phyloP scores from a whole-genome alignment of 2,888 invertebrate genomes.

The Brachylomia viminalis region DNA sequence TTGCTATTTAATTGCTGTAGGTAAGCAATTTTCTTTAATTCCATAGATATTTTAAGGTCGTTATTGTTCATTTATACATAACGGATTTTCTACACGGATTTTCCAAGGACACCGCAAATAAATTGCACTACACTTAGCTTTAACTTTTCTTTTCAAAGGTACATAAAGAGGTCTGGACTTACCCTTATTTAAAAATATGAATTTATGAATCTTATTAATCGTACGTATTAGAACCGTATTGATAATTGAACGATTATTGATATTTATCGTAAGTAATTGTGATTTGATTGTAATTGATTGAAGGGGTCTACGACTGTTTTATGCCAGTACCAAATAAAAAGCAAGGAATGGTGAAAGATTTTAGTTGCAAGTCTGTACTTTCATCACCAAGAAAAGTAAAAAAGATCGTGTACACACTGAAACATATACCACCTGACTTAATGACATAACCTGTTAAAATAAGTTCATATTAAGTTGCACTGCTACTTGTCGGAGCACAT shows the following conservation, averaged over 20 bases:
- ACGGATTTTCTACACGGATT: not conserved
- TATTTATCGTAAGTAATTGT: not conserved
- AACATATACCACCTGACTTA: slow-evolving; percentile 52
- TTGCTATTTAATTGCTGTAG: slow-evolving; percentile 29
- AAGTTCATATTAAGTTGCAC: slow-evolving; percentile 51
- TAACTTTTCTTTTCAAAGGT: not conserved
- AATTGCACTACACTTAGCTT: not conserved
- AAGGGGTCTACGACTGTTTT: not conserved
- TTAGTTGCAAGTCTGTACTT: not conserved
- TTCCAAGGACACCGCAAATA: not conserved
- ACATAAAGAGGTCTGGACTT: too few species aligned
- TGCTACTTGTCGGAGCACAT: slow-evolving; percentile 54
- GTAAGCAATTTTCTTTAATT: slow-evolving; percentile 18
- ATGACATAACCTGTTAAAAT: slow-evolving; percentile 60
- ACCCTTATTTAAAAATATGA: not conserved
- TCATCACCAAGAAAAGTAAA: slow-evolving; percentile 9
- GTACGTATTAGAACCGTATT: not conserved
- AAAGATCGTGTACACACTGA: slow-evolving; percentile 16
- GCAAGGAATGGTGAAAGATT: not conserved
- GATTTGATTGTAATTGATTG: not conserved
- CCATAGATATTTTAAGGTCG: slow-evolving; percentile 8
- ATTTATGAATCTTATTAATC: not conserved
- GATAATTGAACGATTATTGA: not conserved
- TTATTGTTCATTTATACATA: not conserved
- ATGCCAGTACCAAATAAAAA: not conserved